Percentiles rank a stretch among this genome's conserved stretches.
These are phyloP conservation scores for Synergus itoensis DNA, from an alignment of 2,888 invertebrate species.

Conservation along the genomic window DNA sequence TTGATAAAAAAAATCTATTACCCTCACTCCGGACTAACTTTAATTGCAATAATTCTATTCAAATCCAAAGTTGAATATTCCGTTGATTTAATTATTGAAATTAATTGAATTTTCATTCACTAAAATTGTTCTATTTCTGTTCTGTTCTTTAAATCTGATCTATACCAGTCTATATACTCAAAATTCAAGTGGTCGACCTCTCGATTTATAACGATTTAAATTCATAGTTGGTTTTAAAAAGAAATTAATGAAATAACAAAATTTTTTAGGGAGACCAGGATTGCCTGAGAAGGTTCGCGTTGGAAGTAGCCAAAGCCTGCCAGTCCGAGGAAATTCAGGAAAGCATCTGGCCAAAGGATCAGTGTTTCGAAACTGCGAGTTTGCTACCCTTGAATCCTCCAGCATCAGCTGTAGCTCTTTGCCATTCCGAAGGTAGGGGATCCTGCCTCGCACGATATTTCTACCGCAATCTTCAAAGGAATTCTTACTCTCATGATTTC, in stretches of 20 bases:
- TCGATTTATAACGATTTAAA: background rate
- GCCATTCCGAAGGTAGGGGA: constrained; percentile 26
- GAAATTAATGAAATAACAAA: background rate
- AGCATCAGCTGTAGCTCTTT: constrained; percentile 21
- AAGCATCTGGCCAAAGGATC: constrained; percentile 23
- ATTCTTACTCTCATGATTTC: background rate
- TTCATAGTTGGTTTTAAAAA: background rate
- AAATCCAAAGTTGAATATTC: too few species aligned
- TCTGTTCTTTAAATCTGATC: too few species aligned
- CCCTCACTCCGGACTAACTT: background rate
- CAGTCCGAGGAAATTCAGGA: background rate
- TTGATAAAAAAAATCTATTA: background rate
- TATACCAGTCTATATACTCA: too few species aligned
- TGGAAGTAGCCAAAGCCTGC: background rate
- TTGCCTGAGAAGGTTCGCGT: background rate
- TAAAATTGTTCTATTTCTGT: too few species aligned
- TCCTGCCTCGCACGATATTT: constrained; percentile 25
- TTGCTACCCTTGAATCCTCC: constrained; percentile 26
- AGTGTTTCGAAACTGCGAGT: constrained; percentile 13
- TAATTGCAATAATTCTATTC: too few species aligned
- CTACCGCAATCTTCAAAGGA: constrained; percentile 10
- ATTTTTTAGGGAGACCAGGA: constrained; percentile 16
- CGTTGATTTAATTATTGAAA: too few species aligned
- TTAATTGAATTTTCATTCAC: too few species aligned
- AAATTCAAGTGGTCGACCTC: too few species aligned